Percentiles rank a stretch among this genome's conserved stretches.
phyloP scores from a whole-genome alignment of 2,888 invertebrate genomes.

The Phrixothrix hirtus region DNA sequence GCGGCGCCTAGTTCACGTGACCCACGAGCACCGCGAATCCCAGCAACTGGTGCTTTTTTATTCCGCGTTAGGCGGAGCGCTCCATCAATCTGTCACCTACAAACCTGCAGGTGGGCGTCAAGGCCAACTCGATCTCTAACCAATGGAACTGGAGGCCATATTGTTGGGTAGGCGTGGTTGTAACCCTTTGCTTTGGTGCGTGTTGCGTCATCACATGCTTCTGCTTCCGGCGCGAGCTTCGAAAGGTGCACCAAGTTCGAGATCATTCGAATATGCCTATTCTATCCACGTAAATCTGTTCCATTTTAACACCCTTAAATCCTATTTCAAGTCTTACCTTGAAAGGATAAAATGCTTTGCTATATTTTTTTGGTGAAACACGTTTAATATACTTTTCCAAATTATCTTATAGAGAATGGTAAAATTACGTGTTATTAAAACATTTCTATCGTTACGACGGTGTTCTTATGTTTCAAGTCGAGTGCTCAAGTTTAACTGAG shows the following conservation, averaged over 20 bases:
- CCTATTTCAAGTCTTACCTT: no score
- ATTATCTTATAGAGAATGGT: no score
- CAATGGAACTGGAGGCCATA: constrained; percentile 68
- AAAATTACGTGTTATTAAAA: no score
- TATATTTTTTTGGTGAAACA: no score
- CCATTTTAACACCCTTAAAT: no score
- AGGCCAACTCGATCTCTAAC: constrained; percentile 54
- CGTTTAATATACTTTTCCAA: no score
- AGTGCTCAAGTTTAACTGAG: no score
- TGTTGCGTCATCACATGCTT: constrained; percentile 43
- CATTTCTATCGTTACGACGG: no score
- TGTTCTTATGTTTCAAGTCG: no score
- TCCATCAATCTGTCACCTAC: constrained; percentile 51
- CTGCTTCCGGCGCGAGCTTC: constrained; percentile 28
- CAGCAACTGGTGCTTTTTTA: constrained; percentile 49
- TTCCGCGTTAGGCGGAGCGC: constrained; percentile 43
- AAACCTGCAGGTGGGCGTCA: constrained; percentile 54
- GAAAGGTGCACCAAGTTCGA: constrained; percentile 12
- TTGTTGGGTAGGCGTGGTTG: constrained; percentile 66
- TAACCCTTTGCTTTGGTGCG: constrained; percentile 48
- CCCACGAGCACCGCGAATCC: constrained; percentile 42
- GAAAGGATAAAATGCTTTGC: no score
- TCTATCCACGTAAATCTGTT: no score
- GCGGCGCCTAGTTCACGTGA: constrained; percentile 43
- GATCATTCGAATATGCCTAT: neutral